Evolutionary conservation across 35 echinoderm and acorn worm genomes (phyloP), one percentile per base, ranked within the genome.

Genomic region (Anneissia japonica): DNA sequence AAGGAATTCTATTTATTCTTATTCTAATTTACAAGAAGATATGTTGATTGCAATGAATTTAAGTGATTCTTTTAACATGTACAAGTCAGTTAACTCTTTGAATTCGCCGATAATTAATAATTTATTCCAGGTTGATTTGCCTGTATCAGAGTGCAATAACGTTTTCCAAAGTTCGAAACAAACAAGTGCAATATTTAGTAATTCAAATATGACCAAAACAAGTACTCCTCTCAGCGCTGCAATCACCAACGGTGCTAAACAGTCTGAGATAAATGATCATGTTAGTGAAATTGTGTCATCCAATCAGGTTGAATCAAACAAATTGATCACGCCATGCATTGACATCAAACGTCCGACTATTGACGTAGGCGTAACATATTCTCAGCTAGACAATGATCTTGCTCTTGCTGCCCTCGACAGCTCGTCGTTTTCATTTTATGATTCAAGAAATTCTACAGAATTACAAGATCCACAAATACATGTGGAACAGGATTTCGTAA

Each of bases 381-480:
- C 88, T n/a, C 88, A 90, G 74, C 77, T 90, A 35, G 73, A 83
- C 23, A 82, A 37, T 9, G 81, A 90, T 46, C 39, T 90, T 3
- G 81, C 73, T 39, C 72, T 90, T 0, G 81, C 88, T 17, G 81
- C 88, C 17, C 38, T 38, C 13, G 38, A 38, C 17, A 32, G 79
- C 3, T 30, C 35, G 14, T 38, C 79, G 26, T 81, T 81, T 81
- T 81, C 79, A 9, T 39, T 81, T 10, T 38, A 39, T 81, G 79
- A 81, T 30, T 64, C 51, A 2, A 64, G 26, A 26, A 64, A 64
- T 64, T 64, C 51, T 16, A 6, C 51, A 26, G 51, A 23, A 2
- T 64, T 64, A 26, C 51, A 16, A 64, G 51, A 64, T 64, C 1
- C 26, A 23, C 9, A 64, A 26, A 26, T 1, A 1, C 11, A 64